Evolutionary conservation across 2,888 invertebrate genomes (phyloP).

Genomic region (Nomada ruficornis): DNA sequence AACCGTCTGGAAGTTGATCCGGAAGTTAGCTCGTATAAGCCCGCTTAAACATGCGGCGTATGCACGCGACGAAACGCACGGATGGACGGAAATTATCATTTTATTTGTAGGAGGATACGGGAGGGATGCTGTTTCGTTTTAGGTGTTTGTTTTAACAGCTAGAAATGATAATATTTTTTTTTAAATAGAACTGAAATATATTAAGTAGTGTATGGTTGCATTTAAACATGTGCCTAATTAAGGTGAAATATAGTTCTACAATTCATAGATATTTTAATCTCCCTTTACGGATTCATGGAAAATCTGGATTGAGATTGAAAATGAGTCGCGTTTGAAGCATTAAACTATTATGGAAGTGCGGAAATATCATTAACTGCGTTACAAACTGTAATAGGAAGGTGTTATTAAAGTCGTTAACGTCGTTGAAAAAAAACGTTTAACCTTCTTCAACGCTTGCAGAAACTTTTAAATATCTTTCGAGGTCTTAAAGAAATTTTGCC

Average conservation of each 20-base stretch:
- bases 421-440: neutral
- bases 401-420: slow-evolving; percentile 18
- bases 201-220: no score
- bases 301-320: no score
- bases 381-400: slow-evolving; percentile 13
- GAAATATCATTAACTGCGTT: slow-evolving; percentile 20
- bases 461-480: slow-evolving; percentile 37
- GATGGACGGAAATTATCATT: no score
- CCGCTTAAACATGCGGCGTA: no score
- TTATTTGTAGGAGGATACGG: no score
- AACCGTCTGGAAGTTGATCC: neutral
- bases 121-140: no score
- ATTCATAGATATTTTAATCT: neutral
- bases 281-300: neutral
- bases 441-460: neutral
- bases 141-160: no score
- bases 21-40: neutral
- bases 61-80: no score
- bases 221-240: no score
- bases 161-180: no score
- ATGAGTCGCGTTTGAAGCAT: no score
- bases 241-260: neutral
- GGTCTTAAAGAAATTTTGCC: slow-evolving; percentile 14
- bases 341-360: neutral
- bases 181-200: no score